phyloP scores from a whole-genome alignment of 2,113 vertebrate species.

The Neotoma lepida region DNA sequence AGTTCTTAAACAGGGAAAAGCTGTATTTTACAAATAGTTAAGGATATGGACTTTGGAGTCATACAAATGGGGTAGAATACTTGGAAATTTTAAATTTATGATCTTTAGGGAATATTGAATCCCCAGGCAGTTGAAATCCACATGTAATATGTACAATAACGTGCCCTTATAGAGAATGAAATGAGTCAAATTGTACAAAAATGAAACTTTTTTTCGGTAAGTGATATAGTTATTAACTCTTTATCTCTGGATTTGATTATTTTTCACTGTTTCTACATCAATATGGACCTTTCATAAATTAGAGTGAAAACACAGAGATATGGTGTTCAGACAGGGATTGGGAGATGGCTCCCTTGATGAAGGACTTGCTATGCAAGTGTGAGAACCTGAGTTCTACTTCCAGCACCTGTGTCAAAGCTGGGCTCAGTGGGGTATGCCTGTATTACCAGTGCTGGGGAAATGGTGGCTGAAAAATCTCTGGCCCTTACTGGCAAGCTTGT shows the following conservation, averaged over 20 bases:
- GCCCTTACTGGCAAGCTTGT: background rate
- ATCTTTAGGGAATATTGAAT: background rate
- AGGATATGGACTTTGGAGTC: background rate
- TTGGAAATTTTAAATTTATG: background rate
- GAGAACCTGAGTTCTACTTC: background rate
- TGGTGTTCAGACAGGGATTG: background rate
- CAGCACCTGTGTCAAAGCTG: background rate
- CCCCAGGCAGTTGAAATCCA: background rate
- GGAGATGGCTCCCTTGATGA: background rate
- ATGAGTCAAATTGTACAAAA: background rate
- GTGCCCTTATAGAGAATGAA: background rate
- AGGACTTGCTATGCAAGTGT: background rate
- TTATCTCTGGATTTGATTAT: background rate
- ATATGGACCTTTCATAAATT: background rate
- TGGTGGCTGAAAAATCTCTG: too few species aligned
- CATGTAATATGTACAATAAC: background rate
- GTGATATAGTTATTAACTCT: background rate
- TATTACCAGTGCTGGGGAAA: background rate
- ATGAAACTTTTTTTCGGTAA: background rate
- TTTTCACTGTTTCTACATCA: background rate
- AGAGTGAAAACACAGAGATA: background rate
- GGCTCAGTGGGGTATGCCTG: background rate
- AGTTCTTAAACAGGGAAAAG: background rate
- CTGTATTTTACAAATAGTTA: background rate
- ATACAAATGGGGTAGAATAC: background rate